A percentile compares a stretch with the other conserved stretches of the same genome.
Evolutionary conservation across 2,113 vertebrate genomes (phyloP).

Genomic region (Melanerpes formicivorus): DNA sequence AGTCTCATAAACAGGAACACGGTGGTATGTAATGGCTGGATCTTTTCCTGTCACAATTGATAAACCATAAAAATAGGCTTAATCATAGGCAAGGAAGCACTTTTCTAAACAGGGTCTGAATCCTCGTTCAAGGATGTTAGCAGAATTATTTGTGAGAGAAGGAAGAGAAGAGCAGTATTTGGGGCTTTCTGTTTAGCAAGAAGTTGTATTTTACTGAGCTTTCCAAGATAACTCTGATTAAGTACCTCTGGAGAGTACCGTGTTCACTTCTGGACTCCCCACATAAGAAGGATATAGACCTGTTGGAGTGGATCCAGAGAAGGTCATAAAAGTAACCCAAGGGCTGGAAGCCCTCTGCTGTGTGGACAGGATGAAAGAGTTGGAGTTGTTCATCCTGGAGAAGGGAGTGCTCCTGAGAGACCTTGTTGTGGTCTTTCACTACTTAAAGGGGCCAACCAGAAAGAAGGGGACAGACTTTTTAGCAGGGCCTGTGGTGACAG

Average conservation of each 20-base stretch:
- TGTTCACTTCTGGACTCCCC: background rate
- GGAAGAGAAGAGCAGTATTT: background rate
- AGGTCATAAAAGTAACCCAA: background rate
- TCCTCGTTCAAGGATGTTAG: background rate
- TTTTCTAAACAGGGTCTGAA: background rate
- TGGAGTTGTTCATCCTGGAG: background rate
- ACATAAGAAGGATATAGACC: background rate
- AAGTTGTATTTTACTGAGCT: background rate
- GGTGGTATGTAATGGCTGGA: background rate
- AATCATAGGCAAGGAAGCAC: background rate
- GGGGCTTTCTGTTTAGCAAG: background rate
- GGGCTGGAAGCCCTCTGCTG: too few species aligned
- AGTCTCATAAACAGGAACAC: background rate
- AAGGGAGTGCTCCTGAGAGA: background rate
- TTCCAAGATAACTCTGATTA: background rate
- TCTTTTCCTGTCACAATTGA: background rate
- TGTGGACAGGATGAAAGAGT: background rate
- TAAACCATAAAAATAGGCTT: background rate
- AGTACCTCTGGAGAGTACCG: background rate
- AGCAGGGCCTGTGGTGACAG: too few species aligned
- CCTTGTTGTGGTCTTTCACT: background rate
- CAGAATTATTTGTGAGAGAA: background rate
- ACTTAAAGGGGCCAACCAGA: background rate
- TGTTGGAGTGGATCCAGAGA: background rate
- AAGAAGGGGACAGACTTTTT: background rate